A percentile compares a stretch with the other conserved stretches of the same genome.
Conservation (phyloP, 2,888 invertebrate genomes). For the Gastracanthus pulcherrimus region DNA sequence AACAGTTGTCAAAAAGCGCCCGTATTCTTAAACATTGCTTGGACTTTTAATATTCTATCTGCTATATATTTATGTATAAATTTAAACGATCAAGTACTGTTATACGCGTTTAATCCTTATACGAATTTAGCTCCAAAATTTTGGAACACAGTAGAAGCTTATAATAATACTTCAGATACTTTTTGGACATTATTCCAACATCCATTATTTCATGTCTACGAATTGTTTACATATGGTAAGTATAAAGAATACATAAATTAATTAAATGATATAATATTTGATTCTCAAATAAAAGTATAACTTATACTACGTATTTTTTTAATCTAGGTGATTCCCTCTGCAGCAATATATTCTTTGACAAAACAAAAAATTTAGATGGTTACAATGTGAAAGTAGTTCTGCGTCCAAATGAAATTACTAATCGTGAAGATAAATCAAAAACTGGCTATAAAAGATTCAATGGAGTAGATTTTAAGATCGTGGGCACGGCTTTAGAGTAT, state of each 20-base stretch:
- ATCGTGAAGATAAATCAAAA: neutral
- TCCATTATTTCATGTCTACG: neutral
- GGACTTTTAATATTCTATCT: neutral
- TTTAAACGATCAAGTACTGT: neutral
- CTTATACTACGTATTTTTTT: neutral
- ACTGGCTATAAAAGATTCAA: neutral
- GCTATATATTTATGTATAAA: neutral
- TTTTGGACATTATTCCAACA: neutral
- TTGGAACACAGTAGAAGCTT: neutral
- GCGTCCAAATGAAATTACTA: neutral
- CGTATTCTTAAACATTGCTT: neutral
- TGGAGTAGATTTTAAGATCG: neutral
- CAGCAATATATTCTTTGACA: neutral
- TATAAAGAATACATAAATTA: neutral
- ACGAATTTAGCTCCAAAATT: neutral
- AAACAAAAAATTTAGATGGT: neutral
- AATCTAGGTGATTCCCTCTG: neutral
- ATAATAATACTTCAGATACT: neutral
- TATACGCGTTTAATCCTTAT: neutral
- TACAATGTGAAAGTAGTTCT: neutral
- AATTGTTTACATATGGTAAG: neutral
- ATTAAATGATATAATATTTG: neutral
- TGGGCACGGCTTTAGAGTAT: neutral
- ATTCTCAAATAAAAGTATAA: neutral
- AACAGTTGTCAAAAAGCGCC: neutral